These are phyloP conservation scores for Yoshiicerus persimilis DNA, from an alignment of 1,140 invertebrate genomes.

Conservation along the genomic window DNA sequence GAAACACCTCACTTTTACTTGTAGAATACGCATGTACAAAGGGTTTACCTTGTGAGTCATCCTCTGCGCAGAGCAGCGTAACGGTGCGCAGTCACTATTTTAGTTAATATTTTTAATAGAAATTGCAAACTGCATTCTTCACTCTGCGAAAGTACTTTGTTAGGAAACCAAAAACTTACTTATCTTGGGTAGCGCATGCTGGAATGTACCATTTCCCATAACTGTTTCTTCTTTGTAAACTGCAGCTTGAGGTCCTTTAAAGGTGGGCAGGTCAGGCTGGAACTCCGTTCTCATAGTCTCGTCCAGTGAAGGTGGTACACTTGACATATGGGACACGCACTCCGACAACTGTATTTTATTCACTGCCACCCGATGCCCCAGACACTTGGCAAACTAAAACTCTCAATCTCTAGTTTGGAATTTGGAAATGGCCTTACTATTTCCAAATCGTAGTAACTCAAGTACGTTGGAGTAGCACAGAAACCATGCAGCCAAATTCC, in stretches of 20 bases:
- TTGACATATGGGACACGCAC: conserved; percentile 31
- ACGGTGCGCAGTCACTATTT: no score
- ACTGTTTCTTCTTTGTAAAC: conserved; percentile 46
- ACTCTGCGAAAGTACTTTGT: no score
- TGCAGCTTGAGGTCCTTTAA: conserved; percentile 4
- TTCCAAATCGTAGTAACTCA: background rate
- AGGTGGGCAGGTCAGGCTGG: conserved; percentile 26
- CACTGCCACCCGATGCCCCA: no score
- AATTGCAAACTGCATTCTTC: no score
- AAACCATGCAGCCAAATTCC: background rate
- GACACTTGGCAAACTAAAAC: background rate
- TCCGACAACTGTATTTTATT: background rate
- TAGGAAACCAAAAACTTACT: no score
- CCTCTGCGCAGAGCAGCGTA: no score
- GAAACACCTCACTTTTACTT: no score
- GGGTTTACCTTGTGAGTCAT: no score
- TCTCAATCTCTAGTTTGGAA: background rate
- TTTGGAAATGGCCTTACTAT: background rate
- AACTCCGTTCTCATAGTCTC: conserved; percentile 46
- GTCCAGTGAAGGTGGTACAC: conserved; percentile 15
- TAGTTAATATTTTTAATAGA: no score
- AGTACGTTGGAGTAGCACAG: background rate
- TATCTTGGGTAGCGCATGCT: no score
- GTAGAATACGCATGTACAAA: no score
- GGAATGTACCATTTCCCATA: conserved; percentile 46